phyloP scores from a whole-genome alignment of 2,113 vertebrate species.

The Vimba vimba region DNA sequence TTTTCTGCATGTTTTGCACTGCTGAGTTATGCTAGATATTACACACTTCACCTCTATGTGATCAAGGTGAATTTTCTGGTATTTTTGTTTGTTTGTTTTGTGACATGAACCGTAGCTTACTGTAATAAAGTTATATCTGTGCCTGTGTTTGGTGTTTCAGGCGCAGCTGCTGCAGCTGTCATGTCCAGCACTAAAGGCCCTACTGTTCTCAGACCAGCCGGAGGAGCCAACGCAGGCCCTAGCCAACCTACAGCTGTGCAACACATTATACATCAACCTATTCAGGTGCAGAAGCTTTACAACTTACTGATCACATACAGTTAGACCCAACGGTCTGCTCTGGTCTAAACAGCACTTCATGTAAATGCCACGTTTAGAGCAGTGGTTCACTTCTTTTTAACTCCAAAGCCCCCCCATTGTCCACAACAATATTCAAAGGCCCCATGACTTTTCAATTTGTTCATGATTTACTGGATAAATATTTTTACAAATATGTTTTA shows the following conservation, averaged over 20 bases:
- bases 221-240: constrained; percentile 81
- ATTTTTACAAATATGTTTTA: too few species aligned
- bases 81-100: not conserved
- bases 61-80: not conserved
- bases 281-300: constrained; percentile 80
- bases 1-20: not conserved
- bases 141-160: constrained; percentile 65
- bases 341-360: not conserved
- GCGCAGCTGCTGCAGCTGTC: constrained; percentile 94
- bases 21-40: not conserved
- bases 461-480: too few species aligned
- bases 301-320: not conserved
- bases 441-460: too few species aligned
- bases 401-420: too few species aligned
- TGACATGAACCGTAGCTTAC: not conserved
- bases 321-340: not conserved
- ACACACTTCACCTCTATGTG: not conserved
- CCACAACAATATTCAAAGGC: too few species aligned
- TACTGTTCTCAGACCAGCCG: constrained; percentile 90
- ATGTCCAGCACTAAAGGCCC: constrained; percentile 97
- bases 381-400: too few species aligned
- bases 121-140: not conserved
- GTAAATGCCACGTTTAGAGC: too few species aligned
- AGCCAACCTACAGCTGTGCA: constrained; percentile 90
- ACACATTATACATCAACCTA: constrained; percentile 94